These are phyloP conservation scores for Xylocampa areola DNA, from an alignment of 2,888 invertebrate genomes.

Conservation along the genomic window DNA sequence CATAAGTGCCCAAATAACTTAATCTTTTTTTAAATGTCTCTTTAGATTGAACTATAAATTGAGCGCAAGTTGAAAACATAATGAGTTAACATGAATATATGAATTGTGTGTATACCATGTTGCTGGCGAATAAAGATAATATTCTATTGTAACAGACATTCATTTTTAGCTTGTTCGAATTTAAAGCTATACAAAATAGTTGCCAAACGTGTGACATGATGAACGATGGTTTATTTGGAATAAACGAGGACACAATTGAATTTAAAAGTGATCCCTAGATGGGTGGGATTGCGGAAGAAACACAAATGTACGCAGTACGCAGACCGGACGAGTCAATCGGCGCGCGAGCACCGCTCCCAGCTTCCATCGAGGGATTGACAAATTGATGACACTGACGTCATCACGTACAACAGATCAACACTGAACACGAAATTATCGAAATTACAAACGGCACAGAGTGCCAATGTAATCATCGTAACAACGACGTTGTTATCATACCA, in stretches of 20 bases:
- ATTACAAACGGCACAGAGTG: conserved; percentile 29
- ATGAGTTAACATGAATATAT: too few species aligned
- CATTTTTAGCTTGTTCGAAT: too few species aligned
- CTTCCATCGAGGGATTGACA: conserved; percentile 75
- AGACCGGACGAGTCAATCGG: conserved; percentile 87
- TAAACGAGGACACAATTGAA: conserved; percentile 7
- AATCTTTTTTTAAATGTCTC: too few species aligned
- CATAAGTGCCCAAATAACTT: too few species aligned
- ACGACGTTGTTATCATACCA: conserved; percentile 46
- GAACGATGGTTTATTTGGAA: too few species aligned
- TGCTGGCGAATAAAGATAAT: too few species aligned
- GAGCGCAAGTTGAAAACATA: too few species aligned
- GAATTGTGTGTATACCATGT: too few species aligned
- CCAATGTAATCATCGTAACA: conserved; percentile 45
- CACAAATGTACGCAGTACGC: conserved; percentile 68
- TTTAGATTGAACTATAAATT: too few species aligned
- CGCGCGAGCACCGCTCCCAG: conserved; percentile 78
- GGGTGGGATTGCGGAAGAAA: conserved; percentile 81
- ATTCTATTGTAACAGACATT: too few species aligned
- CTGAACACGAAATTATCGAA: conserved; percentile 54
- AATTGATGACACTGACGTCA: conserved; percentile 65
- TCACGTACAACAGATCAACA: conserved; percentile 49
- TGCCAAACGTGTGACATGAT: too few species aligned
- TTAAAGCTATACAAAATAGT: too few species aligned
- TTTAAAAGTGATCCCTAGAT: conserved; percentile 32